Evolutionary conservation across 2,797 vertebrate genomes (phyloP), one percentile per base, ranked within the genome.

Genomic region (Enteromius viviparus): DNA sequence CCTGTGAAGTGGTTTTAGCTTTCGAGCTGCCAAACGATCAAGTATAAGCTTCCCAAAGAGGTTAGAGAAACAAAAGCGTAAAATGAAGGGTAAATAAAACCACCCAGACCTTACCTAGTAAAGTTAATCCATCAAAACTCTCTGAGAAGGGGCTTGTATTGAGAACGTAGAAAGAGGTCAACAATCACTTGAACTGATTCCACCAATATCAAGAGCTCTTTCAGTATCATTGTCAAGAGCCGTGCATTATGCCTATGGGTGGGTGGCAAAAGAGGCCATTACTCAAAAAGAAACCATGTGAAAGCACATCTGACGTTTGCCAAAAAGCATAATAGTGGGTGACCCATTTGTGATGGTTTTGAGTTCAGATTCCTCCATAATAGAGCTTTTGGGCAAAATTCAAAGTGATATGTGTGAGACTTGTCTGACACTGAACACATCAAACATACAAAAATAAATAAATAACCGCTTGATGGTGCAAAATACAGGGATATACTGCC

Each of bases 301-400:
- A 62, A 64, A 55, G 65, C 65, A 66, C 26, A 26, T 80, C 32
- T 68, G 49, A 69, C 34, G 1, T 40, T 53, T 53, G 65, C 49
- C 49, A 58, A 55, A 79, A 58, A 70, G 49, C 65, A 80, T 53
- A 69, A 23, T 34, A 68, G 49, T 23, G 21, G 8, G 21, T 80
- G 78, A 80, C 65, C 65, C 65, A 70, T 51, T 80, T 80, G 78
- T 40, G 49, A 66, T 32, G 60, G 8, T 60, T 75, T 78, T 51
- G 10, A 78, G 42, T 47, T 55, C 65, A 29, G 34, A 40, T 69
- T 64, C 29, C 12, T n/a, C 6, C 15, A 26, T 40, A 55, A 29
- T 55, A 21, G 49, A 80, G 32, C 42, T 78, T 78, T 74, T 53
- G 26, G 71, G 17, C 75, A 62, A 21, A 12, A 76, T 76, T 17